Evolutionary conservation across 2,797 vertebrate species (phyloP).

Genomic region (Danio albolineatus): DNA sequence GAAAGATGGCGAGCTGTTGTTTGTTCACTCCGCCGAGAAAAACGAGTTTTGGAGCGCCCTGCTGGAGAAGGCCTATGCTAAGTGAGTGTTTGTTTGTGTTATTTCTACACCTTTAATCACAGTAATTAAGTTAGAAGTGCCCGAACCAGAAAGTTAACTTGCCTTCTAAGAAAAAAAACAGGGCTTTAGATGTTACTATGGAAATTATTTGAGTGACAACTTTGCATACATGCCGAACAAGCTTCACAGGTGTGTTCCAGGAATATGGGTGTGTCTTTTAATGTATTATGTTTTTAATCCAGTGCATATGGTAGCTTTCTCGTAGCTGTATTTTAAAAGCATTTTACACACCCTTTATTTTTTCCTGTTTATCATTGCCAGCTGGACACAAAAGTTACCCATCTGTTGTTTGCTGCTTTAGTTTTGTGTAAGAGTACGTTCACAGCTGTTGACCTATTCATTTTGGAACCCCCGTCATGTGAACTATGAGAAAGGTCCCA

Average conservation of each 20-base stretch:
- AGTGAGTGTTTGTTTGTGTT: slow-evolving; percentile 74
- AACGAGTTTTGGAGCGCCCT: slow-evolving; percentile 88
- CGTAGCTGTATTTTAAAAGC: background rate
- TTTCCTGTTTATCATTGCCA: background rate
- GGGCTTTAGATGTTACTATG: background rate
- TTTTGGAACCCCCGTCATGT: slow-evolving; percentile 7
- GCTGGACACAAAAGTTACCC: background rate
- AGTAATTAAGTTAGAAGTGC: background rate
- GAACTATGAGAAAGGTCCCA: background rate
- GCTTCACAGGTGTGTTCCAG: background rate
- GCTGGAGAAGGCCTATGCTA: slow-evolving; percentile 89
- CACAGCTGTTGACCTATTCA: background rate
- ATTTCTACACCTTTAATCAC: background rate
- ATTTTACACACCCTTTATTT: background rate
- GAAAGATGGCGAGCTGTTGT: slow-evolving; percentile 87
- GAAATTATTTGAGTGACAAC: no score
- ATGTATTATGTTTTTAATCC: background rate
- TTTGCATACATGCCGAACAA: slow-evolving; percentile 6
- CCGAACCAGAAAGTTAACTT: slow-evolving; percentile 7
- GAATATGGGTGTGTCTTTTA: slow-evolving; percentile 13
- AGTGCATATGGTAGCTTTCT: background rate
- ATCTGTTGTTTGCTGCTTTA: background rate
- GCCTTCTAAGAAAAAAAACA: background rate
- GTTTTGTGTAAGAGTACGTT: background rate
- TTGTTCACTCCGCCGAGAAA: slow-evolving; percentile 89